These are phyloP conservation scores for Lampropteryx suffumata DNA, from an alignment of 2,888 invertebrate species.

Conservation along the genomic window DNA sequence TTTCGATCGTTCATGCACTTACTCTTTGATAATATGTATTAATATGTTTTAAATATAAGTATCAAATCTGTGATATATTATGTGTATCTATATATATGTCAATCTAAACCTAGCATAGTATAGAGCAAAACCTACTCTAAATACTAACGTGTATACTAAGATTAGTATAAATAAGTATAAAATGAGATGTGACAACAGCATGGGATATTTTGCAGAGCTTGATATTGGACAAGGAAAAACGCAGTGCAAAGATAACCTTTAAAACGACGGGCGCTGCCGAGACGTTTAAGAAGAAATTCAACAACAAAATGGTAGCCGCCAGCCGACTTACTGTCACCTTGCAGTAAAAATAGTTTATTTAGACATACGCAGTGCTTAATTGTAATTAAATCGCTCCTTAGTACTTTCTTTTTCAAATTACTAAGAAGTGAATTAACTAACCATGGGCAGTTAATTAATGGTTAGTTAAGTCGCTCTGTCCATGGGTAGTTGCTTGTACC, in stretches of 20 bases:
- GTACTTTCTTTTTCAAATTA: too few species aligned
- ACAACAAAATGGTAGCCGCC: slow-evolving; percentile 78
- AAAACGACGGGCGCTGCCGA: slow-evolving; percentile 64
- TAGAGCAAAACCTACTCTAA: background rate
- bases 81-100: too few species aligned
- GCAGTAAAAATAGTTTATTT: slow-evolving; percentile 14
- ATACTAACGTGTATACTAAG: background rate
- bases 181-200: slow-evolving; percentile 13
- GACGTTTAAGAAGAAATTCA: slow-evolving; percentile 71
- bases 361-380: too few species aligned
- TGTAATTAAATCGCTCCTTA: too few species aligned
- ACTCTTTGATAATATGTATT: too few species aligned
- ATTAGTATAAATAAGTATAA: slow-evolving; percentile 1
- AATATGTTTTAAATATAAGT: too few species aligned
- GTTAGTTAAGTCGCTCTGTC: too few species aligned
- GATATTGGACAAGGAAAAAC: slow-evolving; percentile 67
- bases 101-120: background rate
- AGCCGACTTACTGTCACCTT: slow-evolving; percentile 66
- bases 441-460: too few species aligned
- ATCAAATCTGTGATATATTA: too few species aligned
- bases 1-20: too few species aligned
- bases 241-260: slow-evolving; percentile 70
- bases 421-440: too few species aligned
- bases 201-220: slow-evolving; percentile 71
- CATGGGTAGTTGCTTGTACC: too few species aligned